Conservation (phyloP, 2,888 invertebrate genomes). For the Chydorus sphaericus region DNA sequence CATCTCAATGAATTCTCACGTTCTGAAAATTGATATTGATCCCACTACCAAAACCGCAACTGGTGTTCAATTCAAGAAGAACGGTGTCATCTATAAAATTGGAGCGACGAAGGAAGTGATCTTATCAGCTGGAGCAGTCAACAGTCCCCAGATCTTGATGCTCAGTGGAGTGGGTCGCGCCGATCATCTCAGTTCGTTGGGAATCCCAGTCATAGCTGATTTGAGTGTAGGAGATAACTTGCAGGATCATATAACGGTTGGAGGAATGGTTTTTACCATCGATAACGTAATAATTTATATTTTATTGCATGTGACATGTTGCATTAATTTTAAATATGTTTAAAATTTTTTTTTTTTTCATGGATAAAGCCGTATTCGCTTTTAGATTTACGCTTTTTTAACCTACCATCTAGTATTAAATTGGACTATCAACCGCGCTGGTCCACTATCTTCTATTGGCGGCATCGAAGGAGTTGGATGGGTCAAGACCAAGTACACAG, state of each 20-base stretch:
- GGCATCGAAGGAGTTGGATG: conserved; percentile 66
- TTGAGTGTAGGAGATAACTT: conserved; percentile 67
- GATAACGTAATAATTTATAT: conserved; percentile 54
- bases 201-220: conserved; percentile 57
- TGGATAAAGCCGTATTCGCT: too few relatives aligned
- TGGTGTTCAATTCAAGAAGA: conserved; percentile 61
- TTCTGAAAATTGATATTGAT: conserved; percentile 58
- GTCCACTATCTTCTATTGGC: conserved; percentile 68
- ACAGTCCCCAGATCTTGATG: conserved; percentile 80
- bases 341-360: neutral
- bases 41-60: conserved; percentile 51
- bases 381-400: neutral
- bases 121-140: conserved; percentile 72
- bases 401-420: conserved; percentile 42
- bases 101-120: conserved; percentile 66
- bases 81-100: conserved; percentile 40
- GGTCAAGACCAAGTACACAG: conserved; percentile 61
- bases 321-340: neutral
- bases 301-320: neutral
- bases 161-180: conserved; percentile 73
- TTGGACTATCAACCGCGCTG: conserved; percentile 62
- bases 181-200: conserved; percentile 53
- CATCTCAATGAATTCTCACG: conserved; percentile 61
- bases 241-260: conserved; percentile 29
- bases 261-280: conserved; percentile 15